A percentile compares a stretch with the other conserved stretches of the same genome.
Conservation (phyloP, 2,888 invertebrate genomes). For the Drosophila anceps region DNA sequence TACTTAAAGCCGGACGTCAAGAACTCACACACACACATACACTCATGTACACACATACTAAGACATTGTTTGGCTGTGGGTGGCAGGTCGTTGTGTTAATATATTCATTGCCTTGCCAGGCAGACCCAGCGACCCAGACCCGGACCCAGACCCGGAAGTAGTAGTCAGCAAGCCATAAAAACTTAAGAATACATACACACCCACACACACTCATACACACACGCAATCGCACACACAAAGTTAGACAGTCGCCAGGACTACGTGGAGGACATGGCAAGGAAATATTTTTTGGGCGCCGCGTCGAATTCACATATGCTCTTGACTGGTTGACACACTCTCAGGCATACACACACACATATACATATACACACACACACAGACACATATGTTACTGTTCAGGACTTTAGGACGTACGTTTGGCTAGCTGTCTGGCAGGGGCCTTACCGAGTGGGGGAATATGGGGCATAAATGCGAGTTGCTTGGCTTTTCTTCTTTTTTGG, state of each 20-base stretch:
- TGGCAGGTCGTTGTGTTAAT: conserved; percentile 67
- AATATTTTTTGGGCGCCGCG: conserved; percentile 53
- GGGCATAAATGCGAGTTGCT: conserved; percentile 22
- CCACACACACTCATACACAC: conserved; percentile 19
- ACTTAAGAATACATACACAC: conserved; percentile 66
- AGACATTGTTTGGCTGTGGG: conserved; percentile 60
- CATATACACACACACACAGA: conserved; percentile 6
- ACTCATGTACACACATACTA: conserved; percentile 32
- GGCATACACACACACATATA: conserved; percentile 29
- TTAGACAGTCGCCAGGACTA: conserved; percentile 54
- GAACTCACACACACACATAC: conserved; percentile 46
- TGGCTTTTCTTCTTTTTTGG: conserved; percentile 44
- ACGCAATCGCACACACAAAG: neutral
- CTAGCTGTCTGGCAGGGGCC: conserved; percentile 41
- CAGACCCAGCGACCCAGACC: conserved; percentile 32
- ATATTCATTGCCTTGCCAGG: conserved; percentile 78
- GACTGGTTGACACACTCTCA: conserved; percentile 64
- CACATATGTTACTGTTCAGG: conserved; percentile 53
- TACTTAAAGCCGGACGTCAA: conserved; percentile 72
- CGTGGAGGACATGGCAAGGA: conserved; percentile 48
- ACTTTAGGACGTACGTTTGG: conserved; percentile 50
- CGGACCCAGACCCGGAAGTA: conserved; percentile 74
- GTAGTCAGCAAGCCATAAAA: conserved; percentile 82
- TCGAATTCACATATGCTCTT: conserved; percentile 70
- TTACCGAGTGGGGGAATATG: conserved; percentile 2